Evolutionary conservation across 1,140 invertebrate genomes (phyloP).

Genomic region (Drosophila subpulchrella): DNA sequence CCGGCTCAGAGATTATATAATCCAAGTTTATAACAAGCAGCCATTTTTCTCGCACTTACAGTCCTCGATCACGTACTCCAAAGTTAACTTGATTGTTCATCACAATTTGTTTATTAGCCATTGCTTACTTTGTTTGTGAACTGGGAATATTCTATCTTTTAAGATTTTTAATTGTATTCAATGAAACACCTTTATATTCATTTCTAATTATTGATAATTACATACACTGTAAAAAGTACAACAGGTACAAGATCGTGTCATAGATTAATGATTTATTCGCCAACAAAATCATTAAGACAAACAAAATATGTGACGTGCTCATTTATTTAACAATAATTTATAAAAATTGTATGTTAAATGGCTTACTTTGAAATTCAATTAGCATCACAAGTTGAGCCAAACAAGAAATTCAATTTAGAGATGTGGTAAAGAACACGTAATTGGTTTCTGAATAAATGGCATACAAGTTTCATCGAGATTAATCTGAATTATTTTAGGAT

Average conservation of each 20-base stretch:
- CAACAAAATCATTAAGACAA: slow-evolving; percentile 26
- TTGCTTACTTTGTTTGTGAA: slow-evolving; percentile 3
- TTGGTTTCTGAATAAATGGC: not conserved
- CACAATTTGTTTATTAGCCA: slow-evolving; percentile 1
- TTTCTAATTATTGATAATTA: slow-evolving; percentile 43
- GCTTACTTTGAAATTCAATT: slow-evolving; percentile 52
- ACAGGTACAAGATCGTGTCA: slow-evolving; percentile 16
- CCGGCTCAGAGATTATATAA: slow-evolving; percentile 54
- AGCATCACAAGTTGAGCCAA: slow-evolving; percentile 7
- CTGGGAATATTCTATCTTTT: slow-evolving; percentile 12
- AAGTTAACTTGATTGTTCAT: slow-evolving; percentile 18
- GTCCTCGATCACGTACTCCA: slow-evolving; percentile 12
- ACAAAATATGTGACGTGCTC: slow-evolving; percentile 11
- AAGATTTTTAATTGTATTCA: slow-evolving; percentile 5
- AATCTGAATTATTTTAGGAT: not conserved
- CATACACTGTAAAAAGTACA: slow-evolving; percentile 9
- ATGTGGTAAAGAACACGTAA: slow-evolving; percentile 4
- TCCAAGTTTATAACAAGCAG: slow-evolving; percentile 2
- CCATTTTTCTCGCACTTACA: slow-evolving; percentile 24
- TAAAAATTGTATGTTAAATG: slow-evolving; percentile 9
- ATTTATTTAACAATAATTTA: slow-evolving; percentile 5
- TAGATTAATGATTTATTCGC: slow-evolving; percentile 17
- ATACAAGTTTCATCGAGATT: not conserved
- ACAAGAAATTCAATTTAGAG: slow-evolving; percentile 5
- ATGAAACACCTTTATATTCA: slow-evolving; percentile 14